These are phyloP conservation scores for Drosophila rhopaloa DNA, from an alignment of 1,140 invertebrate species.

Conservation along the genomic window DNA sequence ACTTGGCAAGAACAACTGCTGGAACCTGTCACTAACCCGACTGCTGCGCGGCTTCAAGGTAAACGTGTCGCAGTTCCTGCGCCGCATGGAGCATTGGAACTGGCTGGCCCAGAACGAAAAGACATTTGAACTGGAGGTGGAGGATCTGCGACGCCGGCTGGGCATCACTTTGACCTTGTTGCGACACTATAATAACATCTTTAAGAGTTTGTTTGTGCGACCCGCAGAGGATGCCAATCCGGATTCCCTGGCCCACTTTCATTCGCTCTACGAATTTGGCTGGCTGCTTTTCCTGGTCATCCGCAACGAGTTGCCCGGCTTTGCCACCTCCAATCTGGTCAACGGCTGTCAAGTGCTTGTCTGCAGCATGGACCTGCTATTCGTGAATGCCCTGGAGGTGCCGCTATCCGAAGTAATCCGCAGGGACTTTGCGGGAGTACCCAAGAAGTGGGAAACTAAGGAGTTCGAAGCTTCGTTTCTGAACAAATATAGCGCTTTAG, in stretches of 20 bases:
- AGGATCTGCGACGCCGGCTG: conserved; percentile 95
- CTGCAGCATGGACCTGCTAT: conserved; percentile 95
- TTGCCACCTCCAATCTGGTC: conserved; percentile 93
- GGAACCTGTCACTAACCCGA: conserved; percentile 65
- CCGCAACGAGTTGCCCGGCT: conserved; percentile 92
- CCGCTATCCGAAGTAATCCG: conserved; percentile 93
- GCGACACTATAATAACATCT: conserved; percentile 96
- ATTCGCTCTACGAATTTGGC: conserved; percentile 93
- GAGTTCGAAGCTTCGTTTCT: conserved; percentile 87
- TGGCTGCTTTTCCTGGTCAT: conserved; percentile 97
- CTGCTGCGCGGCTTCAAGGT: conserved; percentile 94
- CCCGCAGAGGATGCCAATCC: conserved; percentile 73
- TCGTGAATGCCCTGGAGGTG: conserved; percentile 91
- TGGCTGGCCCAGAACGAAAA: conserved; percentile 95
- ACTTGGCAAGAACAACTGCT: conserved; percentile 27
- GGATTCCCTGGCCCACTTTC: conserved; percentile 29
- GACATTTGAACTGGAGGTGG: conserved; percentile 93
- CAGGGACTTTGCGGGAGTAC: conserved; percentile 91
- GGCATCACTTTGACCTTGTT: conserved; percentile 96
- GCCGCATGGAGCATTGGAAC: conserved; percentile 97
- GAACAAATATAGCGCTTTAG: conserved; percentile 92
- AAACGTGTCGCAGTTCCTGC: conserved; percentile 96
- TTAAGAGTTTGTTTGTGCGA: conserved; percentile 90
- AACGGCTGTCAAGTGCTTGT: conserved; percentile 97
- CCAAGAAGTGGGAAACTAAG: conserved; percentile 88